Evolutionary conservation across 1,140 invertebrate species (phyloP), one percentile per base, ranked within the genome.

Genomic region (Diabrotica virgifera): DNA sequence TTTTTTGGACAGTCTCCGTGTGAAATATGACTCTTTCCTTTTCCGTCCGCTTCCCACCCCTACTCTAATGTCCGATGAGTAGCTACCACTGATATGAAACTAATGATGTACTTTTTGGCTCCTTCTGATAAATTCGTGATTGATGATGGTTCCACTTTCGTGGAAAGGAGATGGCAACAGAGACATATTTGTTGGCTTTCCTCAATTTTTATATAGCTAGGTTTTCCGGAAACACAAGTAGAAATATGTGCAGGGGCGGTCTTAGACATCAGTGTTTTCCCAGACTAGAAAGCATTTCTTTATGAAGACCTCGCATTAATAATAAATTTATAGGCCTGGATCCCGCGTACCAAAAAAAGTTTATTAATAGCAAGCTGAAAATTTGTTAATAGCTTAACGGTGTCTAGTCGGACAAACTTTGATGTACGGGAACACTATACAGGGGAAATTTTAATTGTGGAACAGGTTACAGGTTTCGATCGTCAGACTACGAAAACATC

Each of bases 51-150:
- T 61, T 62, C 57, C 6, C 53, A 36, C 69, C 64, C 67, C 52
- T 36, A 14, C 53, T 59, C 70, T 71, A 71, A 71, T 71, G 70
- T 66, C 70, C 68, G 70, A 64, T 60, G 64, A 69, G 62, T 64
- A 62, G 61, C 62, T 62, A 67, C 70, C 52, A 66, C 70, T 70
- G 70, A 72, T 72, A 72, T 61, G 65, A 70, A 72, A 70, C 70
- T 72, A 72, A 72, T 72, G 70, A 72, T 72, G 68, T 62, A 72
- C 68, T 72, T 72, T 72, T 72, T 72, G 70, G 70, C 64, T 68
- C 52, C 54, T 53, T 63, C 69, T 65, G 70, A 72, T 72, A 72
- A 46, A 70, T 52, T 59, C 52, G 61, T 72, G 70, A 72, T 72
- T 72, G 70, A 72, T 72, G 70, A 65, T 59, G 35, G 58, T 59